Evolutionary conservation across 2,888 invertebrate species (phyloP), one percentile per base, ranked within the genome.

Genomic region (Ornithoptera alexandrae): DNA sequence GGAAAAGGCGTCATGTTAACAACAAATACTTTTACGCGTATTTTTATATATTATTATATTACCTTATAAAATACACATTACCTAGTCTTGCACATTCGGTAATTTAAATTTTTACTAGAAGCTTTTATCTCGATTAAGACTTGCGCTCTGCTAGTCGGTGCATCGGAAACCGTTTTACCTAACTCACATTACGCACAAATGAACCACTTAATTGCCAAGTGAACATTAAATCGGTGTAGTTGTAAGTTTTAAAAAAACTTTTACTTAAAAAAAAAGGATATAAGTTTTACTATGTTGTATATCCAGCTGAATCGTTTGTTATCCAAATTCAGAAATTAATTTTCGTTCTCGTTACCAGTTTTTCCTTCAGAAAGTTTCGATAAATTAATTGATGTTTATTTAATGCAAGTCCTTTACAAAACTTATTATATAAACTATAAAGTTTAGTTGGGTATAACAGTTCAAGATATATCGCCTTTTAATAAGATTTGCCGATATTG

Each of bases 401-500:
- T 2, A 30, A 30, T 30, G 5, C 5, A 50, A 15, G 2, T 15
- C 18, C 50, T 50, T 50, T 18, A 50, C 57, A 57, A 1, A 57
- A 10, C 50, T 2, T 66, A 58, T 15, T 50, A 8, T 46, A 22
- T n/a, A 60, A 61, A 66, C 50, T 60, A 58, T 20, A 68, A 63
- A 58, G 36, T 68, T 63, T 58, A 46, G 46, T 58, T 62, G n/a
- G 56, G 42, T 62, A 62, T 42, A 62, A 62, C 57, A 68, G 46
- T 58, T 68, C 57, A 30, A 63, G 68, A 58, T 63, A 63, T 50
- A 68, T 68, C 58, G 62, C 30, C 66, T 68, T 68, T 68, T 63
- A 68, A 68, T 68, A 68, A 63, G 62, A 69, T 65, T 65, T 65
- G 42, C 62, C 62, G 69, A 69, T 69, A 69, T 65, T 69, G 69